phyloP scores from a whole-genome alignment of 2,797 vertebrate species.

The Gambusia yucatana region DNA sequence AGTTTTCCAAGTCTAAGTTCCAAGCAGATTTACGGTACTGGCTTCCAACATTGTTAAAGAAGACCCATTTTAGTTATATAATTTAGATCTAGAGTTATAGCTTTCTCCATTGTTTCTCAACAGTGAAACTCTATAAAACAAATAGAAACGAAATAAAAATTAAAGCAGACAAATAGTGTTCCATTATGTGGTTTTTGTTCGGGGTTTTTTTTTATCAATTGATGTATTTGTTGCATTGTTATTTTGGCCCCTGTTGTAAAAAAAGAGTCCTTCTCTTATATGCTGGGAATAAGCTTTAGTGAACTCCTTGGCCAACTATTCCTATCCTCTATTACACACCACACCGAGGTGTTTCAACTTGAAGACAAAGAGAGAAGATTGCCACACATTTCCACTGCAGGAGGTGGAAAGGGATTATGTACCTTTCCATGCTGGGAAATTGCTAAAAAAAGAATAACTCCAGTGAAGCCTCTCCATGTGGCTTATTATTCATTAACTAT shows the following conservation, averaged over 20 bases:
- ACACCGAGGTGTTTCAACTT: constrained; percentile 61
- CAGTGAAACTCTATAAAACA: neutral
- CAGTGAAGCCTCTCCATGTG: constrained; percentile 62
- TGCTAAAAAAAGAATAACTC: constrained; percentile 49
- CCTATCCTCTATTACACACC: constrained; percentile 27
- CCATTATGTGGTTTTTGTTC: neutral
- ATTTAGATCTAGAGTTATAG: neutral
- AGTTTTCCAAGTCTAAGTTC: neutral
- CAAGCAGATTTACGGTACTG: neutral
- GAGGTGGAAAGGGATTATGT: constrained; percentile 37
- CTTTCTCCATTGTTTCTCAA: neutral
- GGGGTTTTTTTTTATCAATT: neutral
- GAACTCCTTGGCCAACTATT: constrained; percentile 42
- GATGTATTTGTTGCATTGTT: neutral
- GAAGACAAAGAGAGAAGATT: constrained; percentile 62
- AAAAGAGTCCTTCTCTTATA: constrained; percentile 25
- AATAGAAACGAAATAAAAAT: neutral
- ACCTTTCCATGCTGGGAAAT: constrained; percentile 35
- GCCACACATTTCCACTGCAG: constrained; percentile 35
- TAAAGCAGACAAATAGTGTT: neutral
- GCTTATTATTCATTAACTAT: constrained; percentile 68
- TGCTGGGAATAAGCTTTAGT: constrained; percentile 33
- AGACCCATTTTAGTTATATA: neutral
- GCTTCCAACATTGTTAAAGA: neutral
- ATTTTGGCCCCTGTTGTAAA: neutral